Percentiles rank a stretch among this genome's conserved stretches.
phyloP scores from a whole-genome alignment of 2,113 vertebrate genomes.

The Pipa parva region DNA sequence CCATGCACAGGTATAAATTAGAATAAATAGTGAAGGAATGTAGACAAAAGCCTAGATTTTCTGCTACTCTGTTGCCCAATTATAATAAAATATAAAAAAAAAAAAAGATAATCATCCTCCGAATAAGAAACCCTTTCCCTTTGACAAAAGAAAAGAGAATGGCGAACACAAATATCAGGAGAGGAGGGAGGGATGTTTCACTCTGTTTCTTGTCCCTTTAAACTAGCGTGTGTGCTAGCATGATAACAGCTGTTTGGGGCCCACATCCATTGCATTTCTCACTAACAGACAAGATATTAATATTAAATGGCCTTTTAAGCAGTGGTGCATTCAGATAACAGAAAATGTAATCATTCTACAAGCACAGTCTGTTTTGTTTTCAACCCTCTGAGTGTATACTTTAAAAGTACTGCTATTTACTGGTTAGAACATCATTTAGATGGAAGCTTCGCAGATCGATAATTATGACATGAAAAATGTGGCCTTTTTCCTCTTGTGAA shows the following conservation, averaged over 20 bases:
- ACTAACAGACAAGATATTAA: neutral
- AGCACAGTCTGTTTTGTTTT: neutral
- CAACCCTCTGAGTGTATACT: too few relatives aligned
- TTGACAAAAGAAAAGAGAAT: neutral
- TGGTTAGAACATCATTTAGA: too few relatives aligned
- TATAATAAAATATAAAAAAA: neutral
- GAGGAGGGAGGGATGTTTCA: neutral
- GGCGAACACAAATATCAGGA: neutral
- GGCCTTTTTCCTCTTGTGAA: too few relatives aligned
- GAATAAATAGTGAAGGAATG: too few relatives aligned
- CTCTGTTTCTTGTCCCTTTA: neutral
- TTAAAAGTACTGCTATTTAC: too few relatives aligned
- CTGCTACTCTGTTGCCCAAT: neutral
- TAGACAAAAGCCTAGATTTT: too few relatives aligned
- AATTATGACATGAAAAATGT: too few relatives aligned
- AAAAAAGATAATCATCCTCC: neutral
- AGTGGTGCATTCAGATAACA: neutral
- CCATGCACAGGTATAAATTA: neutral
- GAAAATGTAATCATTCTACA: neutral
- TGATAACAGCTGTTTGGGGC: conserved; percentile 3
- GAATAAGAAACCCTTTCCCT: neutral
- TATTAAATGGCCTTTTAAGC: neutral
- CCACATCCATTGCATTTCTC: neutral
- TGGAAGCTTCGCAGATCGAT: too few relatives aligned
- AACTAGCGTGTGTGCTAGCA: neutral